These are phyloP conservation scores for Phoenicopterus ruber DNA, from an alignment of 2,113 vertebrate genomes.

Conservation along the genomic window DNA sequence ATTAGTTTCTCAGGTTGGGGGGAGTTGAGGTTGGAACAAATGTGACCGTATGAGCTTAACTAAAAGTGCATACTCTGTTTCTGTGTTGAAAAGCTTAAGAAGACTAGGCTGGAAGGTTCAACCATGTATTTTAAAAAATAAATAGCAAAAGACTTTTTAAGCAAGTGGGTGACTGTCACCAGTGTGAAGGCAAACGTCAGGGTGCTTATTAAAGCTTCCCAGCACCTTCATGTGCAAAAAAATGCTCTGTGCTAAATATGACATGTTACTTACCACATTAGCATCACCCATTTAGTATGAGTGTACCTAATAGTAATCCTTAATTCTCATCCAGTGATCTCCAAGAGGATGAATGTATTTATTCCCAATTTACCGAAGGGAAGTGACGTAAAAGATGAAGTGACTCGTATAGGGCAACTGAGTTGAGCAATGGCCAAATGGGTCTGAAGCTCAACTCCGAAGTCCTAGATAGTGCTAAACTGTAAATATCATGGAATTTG, in stretches of 20 bases:
- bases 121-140: background rate
- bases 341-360: background rate
- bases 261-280: background rate
- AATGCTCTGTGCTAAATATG: background rate
- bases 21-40: background rate
- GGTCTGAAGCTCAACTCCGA: background rate
- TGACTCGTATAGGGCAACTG: background rate
- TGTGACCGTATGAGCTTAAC: background rate
- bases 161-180: background rate
- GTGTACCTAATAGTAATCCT: background rate
- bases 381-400: background rate
- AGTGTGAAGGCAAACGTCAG: background rate
- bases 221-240: background rate
- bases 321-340: background rate
- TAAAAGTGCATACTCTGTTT: background rate
- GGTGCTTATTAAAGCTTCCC: background rate
- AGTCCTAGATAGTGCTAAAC: background rate
- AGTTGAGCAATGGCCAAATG: background rate
- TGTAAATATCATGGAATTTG: background rate
- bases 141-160: background rate
- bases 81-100: background rate
- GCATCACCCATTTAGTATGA: background rate
- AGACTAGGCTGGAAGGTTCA: background rate
- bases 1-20: background rate
- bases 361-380: background rate